These are phyloP conservation scores for Drosophila lacicola DNA, from an alignment of 2,888 invertebrate genomes.

Conservation along the genomic window DNA sequence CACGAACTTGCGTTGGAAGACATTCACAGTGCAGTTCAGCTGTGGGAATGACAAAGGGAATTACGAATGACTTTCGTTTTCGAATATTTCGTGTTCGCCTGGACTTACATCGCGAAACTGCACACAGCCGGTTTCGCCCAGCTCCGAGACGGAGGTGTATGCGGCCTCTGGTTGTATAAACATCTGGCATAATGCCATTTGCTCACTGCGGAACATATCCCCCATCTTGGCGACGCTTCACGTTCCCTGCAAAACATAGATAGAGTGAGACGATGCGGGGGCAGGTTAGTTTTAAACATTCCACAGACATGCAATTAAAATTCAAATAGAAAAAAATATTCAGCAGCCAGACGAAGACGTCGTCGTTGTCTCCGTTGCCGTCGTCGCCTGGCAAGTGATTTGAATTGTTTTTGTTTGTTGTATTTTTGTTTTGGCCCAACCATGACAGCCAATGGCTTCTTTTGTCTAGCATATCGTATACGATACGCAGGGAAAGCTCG, in stretches of 20 bases:
- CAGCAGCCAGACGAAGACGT: conserved; percentile 35
- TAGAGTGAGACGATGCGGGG: conserved; percentile 1
- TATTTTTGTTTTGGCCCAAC: conserved; percentile 23
- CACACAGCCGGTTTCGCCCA: conserved; percentile 97
- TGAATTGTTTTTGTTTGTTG: conserved; percentile 30
- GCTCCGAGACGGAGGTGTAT: conserved; percentile 96
- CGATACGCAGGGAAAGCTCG: conserved; percentile 6
- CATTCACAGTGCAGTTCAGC: conserved; percentile 92
- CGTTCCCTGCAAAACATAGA: conserved; percentile 59
- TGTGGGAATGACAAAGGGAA: conserved; percentile 77
- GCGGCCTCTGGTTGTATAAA: conserved; percentile 98
- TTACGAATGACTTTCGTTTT: conserved; percentile 1
- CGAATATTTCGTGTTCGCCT: background rate
- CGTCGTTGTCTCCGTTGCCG: conserved; percentile 17
- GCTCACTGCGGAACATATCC: conserved; percentile 94
- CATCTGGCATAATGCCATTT: conserved; percentile 97
- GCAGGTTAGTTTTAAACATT: conserved; percentile 49
- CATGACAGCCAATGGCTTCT: conserved; percentile 49
- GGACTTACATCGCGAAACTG: conserved; percentile 97
- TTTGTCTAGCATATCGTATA: conserved; percentile 39
- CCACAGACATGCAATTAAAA: conserved; percentile 75
- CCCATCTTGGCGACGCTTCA: conserved; percentile 87
- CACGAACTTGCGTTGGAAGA: conserved; percentile 94
- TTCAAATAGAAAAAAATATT: conserved; percentile 41
- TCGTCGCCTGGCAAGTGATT: conserved; percentile 19